Conservation (phyloP, 2,888 invertebrate genomes). For the Panzeria rudis region DNA sequence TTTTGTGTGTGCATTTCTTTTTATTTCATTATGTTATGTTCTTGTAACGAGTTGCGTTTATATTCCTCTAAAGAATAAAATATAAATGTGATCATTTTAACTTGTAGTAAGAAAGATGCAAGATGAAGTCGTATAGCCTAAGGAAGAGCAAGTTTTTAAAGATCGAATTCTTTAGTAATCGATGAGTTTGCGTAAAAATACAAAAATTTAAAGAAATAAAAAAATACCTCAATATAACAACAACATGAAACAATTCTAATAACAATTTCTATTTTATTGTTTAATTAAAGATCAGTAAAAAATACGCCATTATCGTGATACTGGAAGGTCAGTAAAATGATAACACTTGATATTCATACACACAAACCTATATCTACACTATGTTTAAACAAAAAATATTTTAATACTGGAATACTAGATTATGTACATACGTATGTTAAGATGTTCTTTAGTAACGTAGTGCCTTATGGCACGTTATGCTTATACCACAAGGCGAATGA, state of each 20-base stretch:
- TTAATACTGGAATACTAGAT: constrained; percentile 8
- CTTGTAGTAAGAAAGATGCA: constrained; percentile 33
- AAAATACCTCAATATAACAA: constrained; percentile 20
- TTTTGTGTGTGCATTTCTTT: constrained; percentile 31
- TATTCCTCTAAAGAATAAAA: constrained; percentile 42
- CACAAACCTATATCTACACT: background rate
- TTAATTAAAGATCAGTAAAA: constrained; percentile 65
- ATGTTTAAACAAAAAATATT: constrained; percentile 41
- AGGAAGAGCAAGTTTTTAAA: constrained; percentile 73
- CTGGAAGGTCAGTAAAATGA: constrained; percentile 51
- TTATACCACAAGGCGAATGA: too few relatives aligned
- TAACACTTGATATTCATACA: constrained; percentile 27
- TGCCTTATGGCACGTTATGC: too few relatives aligned
- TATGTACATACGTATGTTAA: background rate
- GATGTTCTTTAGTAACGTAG: too few relatives aligned
- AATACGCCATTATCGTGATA: constrained; percentile 53
- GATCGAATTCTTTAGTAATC: constrained; percentile 71
- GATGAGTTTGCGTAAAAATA: constrained; percentile 67
- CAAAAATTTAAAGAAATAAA: constrained; percentile 49
- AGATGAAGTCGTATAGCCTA: constrained; percentile 70
- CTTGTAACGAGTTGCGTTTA: constrained; percentile 67
- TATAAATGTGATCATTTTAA: constrained; percentile 52
- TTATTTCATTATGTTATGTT: constrained; percentile 59
- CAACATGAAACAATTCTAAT: constrained; percentile 40
- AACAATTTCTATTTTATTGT: constrained; percentile 62